These are phyloP conservation scores for Eupithecia exiguata DNA, from an alignment of 2,888 invertebrate species.

Conservation along the genomic window DNA sequence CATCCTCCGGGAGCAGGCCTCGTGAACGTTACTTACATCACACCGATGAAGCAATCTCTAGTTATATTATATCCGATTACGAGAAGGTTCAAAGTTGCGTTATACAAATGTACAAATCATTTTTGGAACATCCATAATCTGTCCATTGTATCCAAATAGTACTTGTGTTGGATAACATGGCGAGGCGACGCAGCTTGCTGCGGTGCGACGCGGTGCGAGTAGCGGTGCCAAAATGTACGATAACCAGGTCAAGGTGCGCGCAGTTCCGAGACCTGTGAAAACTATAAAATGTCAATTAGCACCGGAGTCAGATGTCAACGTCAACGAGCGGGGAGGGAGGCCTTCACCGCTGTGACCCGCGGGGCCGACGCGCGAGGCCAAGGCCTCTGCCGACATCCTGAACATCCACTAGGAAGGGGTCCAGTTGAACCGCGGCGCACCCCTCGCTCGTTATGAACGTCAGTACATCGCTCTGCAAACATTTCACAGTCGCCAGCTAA, in stretches of 20 bases:
- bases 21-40: neutral
- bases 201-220: neutral
- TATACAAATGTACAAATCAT: neutral
- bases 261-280: constrained; percentile 15
- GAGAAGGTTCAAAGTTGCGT: neutral
- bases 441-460: too few species aligned
- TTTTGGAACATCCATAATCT: neutral
- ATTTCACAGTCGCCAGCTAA: neutral
- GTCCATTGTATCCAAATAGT: neutral
- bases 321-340: neutral
- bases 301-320: constrained; percentile 7
- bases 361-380: neutral
- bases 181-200: neutral
- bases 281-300: constrained; percentile 32
- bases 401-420: neutral
- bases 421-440: too few species aligned
- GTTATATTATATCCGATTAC: neutral
- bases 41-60: neutral
- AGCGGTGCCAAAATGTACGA: constrained; percentile 13
- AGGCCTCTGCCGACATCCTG: neutral
- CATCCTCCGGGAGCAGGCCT: neutral
- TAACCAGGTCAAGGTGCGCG: constrained; percentile 28
- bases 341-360: constrained; percentile 11
- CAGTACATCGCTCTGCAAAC: too few species aligned
- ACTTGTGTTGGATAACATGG: neutral